These are phyloP conservation scores for Sepioteuthis lessoniana DNA, from an alignment of 2,888 invertebrate species.

Conservation along the genomic window DNA sequence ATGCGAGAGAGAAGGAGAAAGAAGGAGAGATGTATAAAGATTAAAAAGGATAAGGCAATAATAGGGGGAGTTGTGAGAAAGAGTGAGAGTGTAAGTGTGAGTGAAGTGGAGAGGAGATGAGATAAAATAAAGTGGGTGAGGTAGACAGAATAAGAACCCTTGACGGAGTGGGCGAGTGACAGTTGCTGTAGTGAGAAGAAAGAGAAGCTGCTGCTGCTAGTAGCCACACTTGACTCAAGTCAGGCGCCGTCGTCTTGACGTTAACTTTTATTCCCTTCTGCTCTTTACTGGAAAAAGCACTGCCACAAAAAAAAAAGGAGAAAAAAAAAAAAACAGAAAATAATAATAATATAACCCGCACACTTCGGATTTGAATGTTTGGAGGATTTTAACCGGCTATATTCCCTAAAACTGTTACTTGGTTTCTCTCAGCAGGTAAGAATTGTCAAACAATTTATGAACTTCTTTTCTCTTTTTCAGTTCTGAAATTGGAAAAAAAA, in stretches of 20 bases:
- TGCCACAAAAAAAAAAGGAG: neutral
- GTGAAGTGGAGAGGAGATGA: neutral
- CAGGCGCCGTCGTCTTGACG: conserved; percentile 33
- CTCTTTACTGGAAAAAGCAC: conserved; percentile 24
- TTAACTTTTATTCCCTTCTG: conserved; percentile 33
- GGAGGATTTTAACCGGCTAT: conserved; percentile 33
- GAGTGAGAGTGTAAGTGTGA: conserved; percentile 10
- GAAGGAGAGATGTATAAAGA: neutral
- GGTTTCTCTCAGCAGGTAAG: neutral
- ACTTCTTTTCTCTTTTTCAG: neutral
- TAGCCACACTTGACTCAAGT: conserved; percentile 33
- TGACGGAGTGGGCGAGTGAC: neutral
- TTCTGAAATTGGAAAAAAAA: too few species aligned
- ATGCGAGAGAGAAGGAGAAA: neutral
- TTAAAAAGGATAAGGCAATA: neutral
- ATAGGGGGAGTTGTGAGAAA: conserved; percentile 1
- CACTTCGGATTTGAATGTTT: conserved; percentile 33
- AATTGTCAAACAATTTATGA: neutral
- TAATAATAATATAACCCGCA: neutral
- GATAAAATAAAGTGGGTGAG: neutral
- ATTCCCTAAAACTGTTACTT: neutral
- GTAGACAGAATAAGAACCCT: neutral
- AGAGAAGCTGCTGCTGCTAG: conserved; percentile 33
- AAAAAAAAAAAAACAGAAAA: neutral
- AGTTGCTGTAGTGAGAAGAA: neutral